These are phyloP conservation scores for Ciconia nigra DNA, from an alignment of 2,797 vertebrate species.

Conservation along the genomic window DNA sequence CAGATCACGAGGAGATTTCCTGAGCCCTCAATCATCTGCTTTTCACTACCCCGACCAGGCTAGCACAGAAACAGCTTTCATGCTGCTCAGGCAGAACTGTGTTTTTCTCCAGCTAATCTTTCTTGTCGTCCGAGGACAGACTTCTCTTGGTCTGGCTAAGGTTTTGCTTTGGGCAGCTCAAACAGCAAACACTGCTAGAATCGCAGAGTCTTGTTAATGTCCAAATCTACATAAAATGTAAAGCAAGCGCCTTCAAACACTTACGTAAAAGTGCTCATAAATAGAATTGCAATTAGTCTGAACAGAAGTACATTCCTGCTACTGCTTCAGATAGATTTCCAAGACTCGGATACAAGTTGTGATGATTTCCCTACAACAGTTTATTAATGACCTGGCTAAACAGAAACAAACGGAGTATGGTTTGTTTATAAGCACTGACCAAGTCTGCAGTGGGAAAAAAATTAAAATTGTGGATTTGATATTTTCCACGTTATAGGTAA, in stretches of 20 bases:
- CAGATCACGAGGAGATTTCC: neutral
- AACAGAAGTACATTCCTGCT: neutral
- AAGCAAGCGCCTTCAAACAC: neutral
- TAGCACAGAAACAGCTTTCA: neutral
- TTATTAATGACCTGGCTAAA: neutral
- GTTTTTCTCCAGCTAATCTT: neutral
- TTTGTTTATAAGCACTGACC: constrained; percentile 52
- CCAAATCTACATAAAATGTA: neutral
- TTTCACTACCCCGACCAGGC: neutral
- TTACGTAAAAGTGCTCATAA: neutral
- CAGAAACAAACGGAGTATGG: neutral
- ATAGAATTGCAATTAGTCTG: neutral
- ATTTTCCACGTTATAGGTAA: constrained; percentile 71
- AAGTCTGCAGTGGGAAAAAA: constrained; percentile 21
- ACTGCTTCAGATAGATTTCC: neutral
- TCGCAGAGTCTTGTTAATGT: neutral
- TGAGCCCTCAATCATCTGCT: constrained; percentile 23
- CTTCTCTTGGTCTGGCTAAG: neutral
- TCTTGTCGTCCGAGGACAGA: neutral
- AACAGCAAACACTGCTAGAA: neutral
- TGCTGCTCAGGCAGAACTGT: neutral
- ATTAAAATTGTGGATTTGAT: constrained; percentile 38
- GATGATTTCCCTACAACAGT: neutral
- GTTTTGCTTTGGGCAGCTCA: neutral
- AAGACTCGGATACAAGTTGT: neutral